phyloP scores from a whole-genome alignment of 2,888 invertebrate genomes.

The Brenthis daphne region DNA sequence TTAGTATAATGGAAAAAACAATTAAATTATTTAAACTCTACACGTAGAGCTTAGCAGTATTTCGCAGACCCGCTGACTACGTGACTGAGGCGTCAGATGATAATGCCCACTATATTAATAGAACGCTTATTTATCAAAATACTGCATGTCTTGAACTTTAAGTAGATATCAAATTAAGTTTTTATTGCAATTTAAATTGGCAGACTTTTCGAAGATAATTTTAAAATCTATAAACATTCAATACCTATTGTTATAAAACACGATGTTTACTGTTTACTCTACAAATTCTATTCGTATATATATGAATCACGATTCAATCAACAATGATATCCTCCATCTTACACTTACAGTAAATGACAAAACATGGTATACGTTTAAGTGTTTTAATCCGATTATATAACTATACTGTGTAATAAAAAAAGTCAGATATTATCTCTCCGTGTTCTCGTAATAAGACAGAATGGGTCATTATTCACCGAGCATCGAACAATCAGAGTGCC shows the following conservation, averaged over 20 bases:
- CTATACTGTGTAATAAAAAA: slow-evolving; percentile 11
- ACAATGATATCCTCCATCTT: slow-evolving; percentile 9
- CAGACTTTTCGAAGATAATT: slow-evolving; percentile 3
- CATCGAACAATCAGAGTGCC: slow-evolving; percentile 52
- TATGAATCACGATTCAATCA: slow-evolving; percentile 9
- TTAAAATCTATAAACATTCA: background rate
- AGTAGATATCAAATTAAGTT: slow-evolving; percentile 13
- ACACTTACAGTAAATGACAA: slow-evolving; percentile 1
- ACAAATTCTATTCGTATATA: slow-evolving; percentile 9
- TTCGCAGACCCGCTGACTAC: slow-evolving; percentile 37
- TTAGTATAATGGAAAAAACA: background rate
- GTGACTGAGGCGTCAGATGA: slow-evolving; percentile 32
- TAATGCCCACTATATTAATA: slow-evolving; percentile 35
- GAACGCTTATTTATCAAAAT: slow-evolving; percentile 34
- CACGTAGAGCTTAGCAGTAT: slow-evolving; percentile 21
- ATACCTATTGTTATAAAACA: background rate
- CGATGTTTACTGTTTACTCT: background rate
- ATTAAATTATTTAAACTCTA: slow-evolving; percentile 17
- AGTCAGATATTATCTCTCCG: slow-evolving; percentile 14
- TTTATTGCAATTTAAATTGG: background rate
- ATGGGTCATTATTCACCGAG: slow-evolving; percentile 42
- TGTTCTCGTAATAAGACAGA: slow-evolving; percentile 40
- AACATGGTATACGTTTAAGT: slow-evolving; percentile 6
- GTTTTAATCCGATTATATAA: slow-evolving; percentile 19
- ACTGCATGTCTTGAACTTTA: slow-evolving; percentile 26